Percentiles rank a stretch among this genome's conserved stretches.
Conservation (phyloP, 1,140 invertebrate species). For the Aporrectodea caliginosa region DNA sequence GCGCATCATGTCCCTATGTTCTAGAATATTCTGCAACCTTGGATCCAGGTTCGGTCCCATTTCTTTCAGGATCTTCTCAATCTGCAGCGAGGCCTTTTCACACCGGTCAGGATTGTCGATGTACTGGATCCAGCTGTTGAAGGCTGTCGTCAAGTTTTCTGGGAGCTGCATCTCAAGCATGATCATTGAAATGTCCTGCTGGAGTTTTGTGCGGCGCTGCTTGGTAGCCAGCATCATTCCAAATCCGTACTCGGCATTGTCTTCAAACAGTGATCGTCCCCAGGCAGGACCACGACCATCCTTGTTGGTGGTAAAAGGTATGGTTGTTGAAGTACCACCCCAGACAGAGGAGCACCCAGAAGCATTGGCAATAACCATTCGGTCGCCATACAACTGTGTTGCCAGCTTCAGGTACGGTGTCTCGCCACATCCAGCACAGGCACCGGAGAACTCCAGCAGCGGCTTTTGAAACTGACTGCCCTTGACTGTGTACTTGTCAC, state of each 20-base stretch:
- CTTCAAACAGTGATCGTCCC: conserved; percentile 34
- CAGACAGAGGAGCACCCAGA: conserved; percentile 35
- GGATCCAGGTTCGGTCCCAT: conserved; percentile 29
- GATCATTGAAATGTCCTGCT: conserved; percentile 4
- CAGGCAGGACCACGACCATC: conserved; percentile 32
- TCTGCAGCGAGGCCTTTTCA: conserved; percentile 17
- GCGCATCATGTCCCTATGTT: conserved; percentile 30
- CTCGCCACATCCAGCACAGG: conserved; percentile 34
- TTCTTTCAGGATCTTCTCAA: conserved; percentile 8
- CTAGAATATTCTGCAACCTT: conserved; percentile 14
- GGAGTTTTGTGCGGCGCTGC: conserved; percentile 23
- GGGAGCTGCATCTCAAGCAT: conserved; percentile 18
- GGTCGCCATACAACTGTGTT: conserved; percentile 33
- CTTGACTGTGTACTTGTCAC: conserved; percentile 33
- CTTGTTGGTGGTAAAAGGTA: conserved; percentile 33
- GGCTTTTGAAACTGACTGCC: conserved; percentile 32
- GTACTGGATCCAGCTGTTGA: conserved; percentile 28
- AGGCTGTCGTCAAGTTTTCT: conserved; percentile 22
- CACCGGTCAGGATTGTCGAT: conserved; percentile 25
- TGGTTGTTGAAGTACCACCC: conserved; percentile 32
- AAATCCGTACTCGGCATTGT: conserved; percentile 34
- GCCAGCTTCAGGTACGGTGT: conserved; percentile 34
- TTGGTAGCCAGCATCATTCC: conserved; percentile 33
- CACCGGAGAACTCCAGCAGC: conserved; percentile 33
- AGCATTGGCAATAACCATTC: conserved; percentile 35